Evolutionary conservation across 1,140 invertebrate genomes (phyloP).

Genomic region (Lanistes nyassanus): DNA sequence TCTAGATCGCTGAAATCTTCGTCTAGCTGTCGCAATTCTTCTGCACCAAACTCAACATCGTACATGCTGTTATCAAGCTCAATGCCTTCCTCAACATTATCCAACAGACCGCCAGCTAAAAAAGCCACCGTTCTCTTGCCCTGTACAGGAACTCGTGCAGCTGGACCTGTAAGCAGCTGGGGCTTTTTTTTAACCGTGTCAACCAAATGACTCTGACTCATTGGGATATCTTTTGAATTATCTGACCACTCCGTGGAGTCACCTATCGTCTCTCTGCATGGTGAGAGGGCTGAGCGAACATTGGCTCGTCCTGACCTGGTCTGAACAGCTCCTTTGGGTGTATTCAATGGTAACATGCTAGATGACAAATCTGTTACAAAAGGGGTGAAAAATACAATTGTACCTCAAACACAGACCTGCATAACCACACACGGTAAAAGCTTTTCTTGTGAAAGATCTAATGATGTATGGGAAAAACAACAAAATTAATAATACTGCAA

Average conservation of each 20-base stretch:
- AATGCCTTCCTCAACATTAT: constrained; percentile 30
- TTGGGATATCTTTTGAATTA: constrained; percentile 24
- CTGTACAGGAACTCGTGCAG: background rate
- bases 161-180: background rate
- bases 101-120: constrained; percentile 21
- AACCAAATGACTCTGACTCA: constrained; percentile 22
- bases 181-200: constrained; percentile 44
- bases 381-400: no score
- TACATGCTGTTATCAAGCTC: constrained; percentile 48
- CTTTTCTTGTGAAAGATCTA: no score
- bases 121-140: constrained; percentile 21
- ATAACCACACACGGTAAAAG: no score
- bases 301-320: background rate
- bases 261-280: background rate
- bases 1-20: constrained; percentile 52
- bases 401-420: no score
- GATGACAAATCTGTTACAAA: constrained; percentile 30
- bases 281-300: background rate
- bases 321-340: background rate
- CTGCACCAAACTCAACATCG: constrained; percentile 47
- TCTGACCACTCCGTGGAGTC: constrained; percentile 24
- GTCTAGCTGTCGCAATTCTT: constrained; percentile 47
- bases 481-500: no score
- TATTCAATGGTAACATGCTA: constrained; percentile 16
- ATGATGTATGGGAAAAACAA: no score